A percentile compares a stretch with the other conserved stretches of the same genome.
These are phyloP conservation scores for Pseudomyrmex pallidus DNA, from an alignment of 1,140 invertebrate species.

Conservation along the genomic window DNA sequence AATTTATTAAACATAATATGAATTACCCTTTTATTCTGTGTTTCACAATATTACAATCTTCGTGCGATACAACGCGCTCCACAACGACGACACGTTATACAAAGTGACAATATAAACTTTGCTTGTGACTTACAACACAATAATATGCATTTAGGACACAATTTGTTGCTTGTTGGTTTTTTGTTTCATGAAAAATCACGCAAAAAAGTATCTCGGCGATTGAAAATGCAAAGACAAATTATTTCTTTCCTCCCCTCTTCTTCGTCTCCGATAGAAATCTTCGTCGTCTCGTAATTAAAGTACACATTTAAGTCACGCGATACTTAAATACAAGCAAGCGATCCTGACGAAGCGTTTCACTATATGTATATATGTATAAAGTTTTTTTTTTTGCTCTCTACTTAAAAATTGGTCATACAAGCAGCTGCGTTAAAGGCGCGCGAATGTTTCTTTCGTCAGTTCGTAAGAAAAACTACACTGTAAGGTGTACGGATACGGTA, in stretches of 20 bases:
- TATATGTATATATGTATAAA: conserved; percentile 30
- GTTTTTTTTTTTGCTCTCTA: conserved; percentile 55
- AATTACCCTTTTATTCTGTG: conserved; percentile 60
- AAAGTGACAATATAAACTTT: conserved; percentile 63
- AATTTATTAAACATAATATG: conserved; percentile 62
- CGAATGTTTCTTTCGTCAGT: conserved; percentile 39
- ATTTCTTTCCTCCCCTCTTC: neutral
- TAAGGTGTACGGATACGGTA: conserved; percentile 22
- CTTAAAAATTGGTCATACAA: conserved; percentile 71
- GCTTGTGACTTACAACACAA: conserved; percentile 17
- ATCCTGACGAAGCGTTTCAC: neutral
- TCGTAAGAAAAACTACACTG: conserved; percentile 48
- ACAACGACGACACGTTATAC: conserved; percentile 42
- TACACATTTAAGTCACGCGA: conserved; percentile 1
- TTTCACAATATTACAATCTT: conserved; percentile 30
- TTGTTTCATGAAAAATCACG: conserved; percentile 26
- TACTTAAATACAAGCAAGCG: conserved; percentile 34
- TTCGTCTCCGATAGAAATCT: conserved; percentile 22
- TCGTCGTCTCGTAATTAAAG: neutral
- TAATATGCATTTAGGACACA: conserved; percentile 42
- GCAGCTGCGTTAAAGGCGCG: conserved; percentile 44
- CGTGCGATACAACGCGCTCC: conserved; percentile 13
- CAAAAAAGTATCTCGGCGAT: conserved; percentile 14
- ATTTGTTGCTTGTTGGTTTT: neutral
- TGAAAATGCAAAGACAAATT: conserved; percentile 16